These are phyloP conservation scores for Imbricaverruca yamaguchii DNA, from an alignment of 2,888 invertebrate species.

Conservation along the genomic window DNA sequence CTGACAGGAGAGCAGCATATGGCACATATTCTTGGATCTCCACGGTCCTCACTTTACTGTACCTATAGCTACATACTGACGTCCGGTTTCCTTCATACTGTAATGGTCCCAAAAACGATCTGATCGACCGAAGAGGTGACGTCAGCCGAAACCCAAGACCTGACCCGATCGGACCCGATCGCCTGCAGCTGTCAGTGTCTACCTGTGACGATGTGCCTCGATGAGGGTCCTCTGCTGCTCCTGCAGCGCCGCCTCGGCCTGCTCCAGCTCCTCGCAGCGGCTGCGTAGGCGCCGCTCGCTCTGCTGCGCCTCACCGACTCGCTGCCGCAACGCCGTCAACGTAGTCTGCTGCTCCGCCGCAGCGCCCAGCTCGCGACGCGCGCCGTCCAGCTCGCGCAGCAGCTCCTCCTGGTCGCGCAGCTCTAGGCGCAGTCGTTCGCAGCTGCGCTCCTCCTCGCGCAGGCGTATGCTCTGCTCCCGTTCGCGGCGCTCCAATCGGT, in stretches of 20 bases:
- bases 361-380: slow-evolving; percentile 20
- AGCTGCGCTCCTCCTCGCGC: slow-evolving; percentile 17
- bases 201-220: not conserved
- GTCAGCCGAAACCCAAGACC: too few species aligned
- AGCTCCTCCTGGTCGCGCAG: slow-evolving; percentile 34
- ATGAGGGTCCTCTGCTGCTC: slow-evolving; percentile 22
- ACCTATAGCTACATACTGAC: too few species aligned
- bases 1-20: too few species aligned
- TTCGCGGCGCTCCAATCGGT: slow-evolving; percentile 15
- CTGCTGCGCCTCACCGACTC: not conserved
- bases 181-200: too few species aligned
- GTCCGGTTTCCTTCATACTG: too few species aligned
- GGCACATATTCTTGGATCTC: too few species aligned
- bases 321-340: not conserved
- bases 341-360: not conserved
- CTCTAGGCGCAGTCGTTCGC: slow-evolving; percentile 23
- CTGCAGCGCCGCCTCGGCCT: slow-evolving; percentile 27
- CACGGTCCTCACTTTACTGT: too few species aligned
- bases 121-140: too few species aligned
- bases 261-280: slow-evolving; percentile 29
- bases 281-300: slow-evolving; percentile 1
- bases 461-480: slow-evolving; percentile 15
- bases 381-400: slow-evolving; percentile 37
- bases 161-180: too few species aligned
- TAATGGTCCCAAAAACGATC: too few species aligned